Percentiles rank a stretch among this genome's conserved stretches.
phyloP scores from a whole-genome alignment of 2,113 vertebrate genomes.

The Sinocyclocheilus rhinocerous region DNA sequence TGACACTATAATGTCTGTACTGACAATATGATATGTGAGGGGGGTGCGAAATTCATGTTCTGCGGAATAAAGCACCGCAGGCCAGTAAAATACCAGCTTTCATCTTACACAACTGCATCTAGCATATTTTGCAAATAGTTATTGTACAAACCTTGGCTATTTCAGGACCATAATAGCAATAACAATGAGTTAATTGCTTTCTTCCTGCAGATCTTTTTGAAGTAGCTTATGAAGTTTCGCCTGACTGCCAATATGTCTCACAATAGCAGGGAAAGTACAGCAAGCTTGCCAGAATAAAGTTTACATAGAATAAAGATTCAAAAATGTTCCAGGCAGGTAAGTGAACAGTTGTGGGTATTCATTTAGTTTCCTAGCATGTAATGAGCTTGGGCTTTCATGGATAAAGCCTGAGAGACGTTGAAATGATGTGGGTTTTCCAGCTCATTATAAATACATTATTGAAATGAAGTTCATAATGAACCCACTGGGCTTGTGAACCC shows the following conservation, averaged over 20 bases:
- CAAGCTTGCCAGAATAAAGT: constrained; percentile 13
- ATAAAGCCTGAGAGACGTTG: not conserved
- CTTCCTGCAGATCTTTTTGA: constrained; percentile 34
- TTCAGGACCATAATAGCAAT: not conserved
- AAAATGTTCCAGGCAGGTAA: constrained; percentile 21
- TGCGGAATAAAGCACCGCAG: not conserved
- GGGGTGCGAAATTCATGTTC: not conserved
- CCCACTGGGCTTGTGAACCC: not conserved
- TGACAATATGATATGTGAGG: constrained; percentile 29
- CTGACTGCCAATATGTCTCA: constrained; percentile 6
- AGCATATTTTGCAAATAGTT: not conserved
- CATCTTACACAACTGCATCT: constrained; percentile 1
- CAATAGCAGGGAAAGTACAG: constrained; percentile 25
- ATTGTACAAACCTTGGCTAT: constrained; percentile 1
- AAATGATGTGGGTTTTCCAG: constrained; percentile 21
- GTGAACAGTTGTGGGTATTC: not conserved
- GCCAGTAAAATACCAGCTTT: constrained; percentile 3
- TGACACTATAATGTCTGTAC: constrained; percentile 31
- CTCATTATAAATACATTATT: constrained; percentile 39
- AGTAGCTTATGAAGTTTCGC: constrained; percentile 15
- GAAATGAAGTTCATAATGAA: constrained; percentile 18
- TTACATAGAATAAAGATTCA: constrained; percentile 11
- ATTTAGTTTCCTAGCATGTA: not conserved
- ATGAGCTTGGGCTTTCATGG: constrained; percentile 22
- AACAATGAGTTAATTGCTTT: constrained; percentile 34